Percentiles rank a stretch among this genome's conserved stretches.
Conservation (phyloP, 2,888 invertebrate species). For the Oxyteleia sp. region DNA sequence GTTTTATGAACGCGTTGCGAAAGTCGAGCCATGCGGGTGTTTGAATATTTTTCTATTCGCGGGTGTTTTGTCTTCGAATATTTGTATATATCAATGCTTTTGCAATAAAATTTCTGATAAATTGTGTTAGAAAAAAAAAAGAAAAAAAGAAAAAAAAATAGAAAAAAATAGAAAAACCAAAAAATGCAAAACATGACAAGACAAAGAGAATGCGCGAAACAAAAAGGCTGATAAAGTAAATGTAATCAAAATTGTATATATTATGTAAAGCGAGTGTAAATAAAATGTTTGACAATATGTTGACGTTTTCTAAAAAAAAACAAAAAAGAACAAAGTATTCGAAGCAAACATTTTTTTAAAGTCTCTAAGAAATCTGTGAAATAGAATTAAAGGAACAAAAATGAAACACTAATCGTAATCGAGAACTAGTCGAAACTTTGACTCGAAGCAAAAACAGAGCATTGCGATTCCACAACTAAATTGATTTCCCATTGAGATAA, state of each 20-base stretch:
- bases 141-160: no score
- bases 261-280: conserved; percentile 21
- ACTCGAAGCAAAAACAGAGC: conserved; percentile 18
- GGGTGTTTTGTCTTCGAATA: conserved; percentile 38
- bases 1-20: no score
- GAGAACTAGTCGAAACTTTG: conserved; percentile 49
- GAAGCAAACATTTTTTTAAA: conserved; percentile 46
- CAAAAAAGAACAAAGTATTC: no score
- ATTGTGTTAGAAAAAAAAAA: no score
- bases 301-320: conserved; percentile 18
- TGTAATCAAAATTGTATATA: conserved; percentile 49
- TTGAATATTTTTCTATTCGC: conserved; percentile 27
- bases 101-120: conserved; percentile 33
- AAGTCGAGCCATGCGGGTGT: no score
- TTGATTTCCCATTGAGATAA: conserved; percentile 11
- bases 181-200: conserved; percentile 1
- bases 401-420: conserved; percentile 1
- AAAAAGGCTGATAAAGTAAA: conserved; percentile 53
- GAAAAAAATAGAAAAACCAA: conserved; percentile 12
- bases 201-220: conserved; percentile 28
- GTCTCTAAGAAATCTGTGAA: conserved; percentile 8
- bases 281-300: conserved; percentile 24
- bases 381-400: conserved; percentile 10
- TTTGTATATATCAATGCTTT: conserved; percentile 26
- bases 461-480: conserved; percentile 49